A percentile compares a stretch with the other conserved stretches of the same genome.
phyloP scores from a whole-genome alignment of 2,113 vertebrate species.

The Oophaga pumilio region DNA sequence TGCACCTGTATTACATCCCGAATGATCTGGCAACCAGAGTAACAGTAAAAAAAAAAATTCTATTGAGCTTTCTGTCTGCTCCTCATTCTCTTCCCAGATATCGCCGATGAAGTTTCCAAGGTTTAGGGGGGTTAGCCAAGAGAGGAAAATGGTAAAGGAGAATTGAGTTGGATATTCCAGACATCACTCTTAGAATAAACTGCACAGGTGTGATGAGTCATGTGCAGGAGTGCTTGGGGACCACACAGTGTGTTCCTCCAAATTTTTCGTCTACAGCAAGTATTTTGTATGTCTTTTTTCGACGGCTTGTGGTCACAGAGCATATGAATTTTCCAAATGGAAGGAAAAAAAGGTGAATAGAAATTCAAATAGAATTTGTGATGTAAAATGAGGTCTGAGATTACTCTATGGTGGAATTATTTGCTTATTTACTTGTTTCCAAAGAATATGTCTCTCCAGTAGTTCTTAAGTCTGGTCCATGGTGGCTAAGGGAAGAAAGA shows the following conservation, averaged over 20 bases:
- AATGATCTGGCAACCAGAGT: not conserved
- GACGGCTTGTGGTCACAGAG: slow-evolving; percentile 31
- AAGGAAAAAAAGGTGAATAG: slow-evolving; percentile 36
- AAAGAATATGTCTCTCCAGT: slow-evolving; percentile 31
- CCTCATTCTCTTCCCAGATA: slow-evolving; percentile 25
- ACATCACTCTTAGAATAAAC: slow-evolving; percentile 38
- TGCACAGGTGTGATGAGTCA: slow-evolving; percentile 55
- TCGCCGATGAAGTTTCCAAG: slow-evolving; percentile 44
- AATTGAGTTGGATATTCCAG: slow-evolving; percentile 46
- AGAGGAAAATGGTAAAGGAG: slow-evolving; percentile 22
- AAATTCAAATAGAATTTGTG: slow-evolving; percentile 19
- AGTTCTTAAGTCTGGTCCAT: slow-evolving; percentile 3
- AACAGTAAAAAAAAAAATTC: slow-evolving; percentile 25
- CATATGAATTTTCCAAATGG: slow-evolving; percentile 38
- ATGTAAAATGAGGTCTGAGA: slow-evolving; percentile 36
- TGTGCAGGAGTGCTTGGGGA: slow-evolving; percentile 28
- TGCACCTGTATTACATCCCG: not conserved
- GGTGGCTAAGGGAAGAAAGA: slow-evolving; percentile 15
- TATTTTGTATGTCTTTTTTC: not conserved
- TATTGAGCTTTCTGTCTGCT: slow-evolving; percentile 20
- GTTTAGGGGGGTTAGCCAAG: slow-evolving; percentile 43
- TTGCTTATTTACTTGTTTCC: slow-evolving; percentile 5
- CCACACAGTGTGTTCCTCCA: slow-evolving; percentile 46
- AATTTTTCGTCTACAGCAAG: not conserved
- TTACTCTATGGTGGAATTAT: not conserved